Percentiles rank a stretch among this genome's conserved stretches.
Evolutionary conservation across 1,140 invertebrate genomes (phyloP).

Genomic region (Diprion similis): DNA sequence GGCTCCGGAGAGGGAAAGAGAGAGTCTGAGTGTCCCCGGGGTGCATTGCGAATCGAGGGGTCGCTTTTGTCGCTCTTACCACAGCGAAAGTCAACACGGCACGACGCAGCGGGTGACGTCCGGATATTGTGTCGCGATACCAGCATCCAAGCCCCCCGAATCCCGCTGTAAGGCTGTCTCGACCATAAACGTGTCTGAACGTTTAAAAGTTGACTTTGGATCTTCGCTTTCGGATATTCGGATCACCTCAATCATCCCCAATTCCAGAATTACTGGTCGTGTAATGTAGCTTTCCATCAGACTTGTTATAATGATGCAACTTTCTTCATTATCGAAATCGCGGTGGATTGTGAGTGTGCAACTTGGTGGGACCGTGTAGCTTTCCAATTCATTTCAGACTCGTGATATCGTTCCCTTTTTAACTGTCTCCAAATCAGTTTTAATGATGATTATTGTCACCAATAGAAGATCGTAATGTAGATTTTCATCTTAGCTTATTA

Average conservation of each 20-base stretch:
- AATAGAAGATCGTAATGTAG: too few species aligned
- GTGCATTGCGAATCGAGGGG: slow-evolving; percentile 53
- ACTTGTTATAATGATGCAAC: neutral
- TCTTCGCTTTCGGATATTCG: neutral
- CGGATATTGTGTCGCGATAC: slow-evolving; percentile 20
- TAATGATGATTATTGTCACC: too few species aligned
- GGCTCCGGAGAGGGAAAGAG: slow-evolving; percentile 2
- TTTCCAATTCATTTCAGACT: too few species aligned
- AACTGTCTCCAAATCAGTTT: too few species aligned
- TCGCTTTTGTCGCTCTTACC: slow-evolving; percentile 52
- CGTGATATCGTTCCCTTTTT: too few species aligned
- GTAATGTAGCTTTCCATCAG: neutral
- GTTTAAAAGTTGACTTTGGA: neutral
- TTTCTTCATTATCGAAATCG: neutral
- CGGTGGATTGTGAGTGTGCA: too few species aligned
- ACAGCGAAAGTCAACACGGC: slow-evolving; percentile 50
- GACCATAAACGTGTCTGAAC: slow-evolving; percentile 20
- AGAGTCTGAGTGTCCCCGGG: slow-evolving; percentile 26
- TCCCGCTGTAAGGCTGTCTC: slow-evolving; percentile 15
- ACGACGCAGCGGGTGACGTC: slow-evolving; percentile 47
- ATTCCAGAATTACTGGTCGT: neutral
- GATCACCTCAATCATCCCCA: neutral
- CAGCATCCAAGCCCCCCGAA: slow-evolving; percentile 19
- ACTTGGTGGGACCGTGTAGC: too few species aligned
- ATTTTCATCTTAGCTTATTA: too few species aligned